Percentiles rank a stretch among this genome's conserved stretches.
These are phyloP conservation scores for Gopherus evgoodei DNA, from an alignment of 2,113 vertebrate species.

Conservation along the genomic window DNA sequence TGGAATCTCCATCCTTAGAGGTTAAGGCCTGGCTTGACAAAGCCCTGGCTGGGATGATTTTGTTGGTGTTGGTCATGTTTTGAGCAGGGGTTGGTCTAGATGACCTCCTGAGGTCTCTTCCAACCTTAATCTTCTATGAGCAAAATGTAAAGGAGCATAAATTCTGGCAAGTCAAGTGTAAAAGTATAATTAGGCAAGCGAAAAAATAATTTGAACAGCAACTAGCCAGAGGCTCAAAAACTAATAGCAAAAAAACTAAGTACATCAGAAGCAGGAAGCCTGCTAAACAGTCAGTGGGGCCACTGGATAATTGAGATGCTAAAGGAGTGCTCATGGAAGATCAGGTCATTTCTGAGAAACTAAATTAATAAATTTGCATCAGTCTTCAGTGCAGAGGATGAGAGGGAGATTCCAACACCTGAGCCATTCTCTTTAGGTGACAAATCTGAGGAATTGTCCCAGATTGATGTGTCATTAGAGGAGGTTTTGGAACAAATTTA, in stretches of 20 bases:
- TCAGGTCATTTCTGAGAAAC: background rate
- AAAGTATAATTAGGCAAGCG: background rate
- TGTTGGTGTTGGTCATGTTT: too few species aligned
- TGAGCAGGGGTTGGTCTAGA: too few species aligned
- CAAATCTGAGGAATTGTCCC: too few species aligned
- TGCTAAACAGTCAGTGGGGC: background rate
- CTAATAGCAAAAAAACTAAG: background rate
- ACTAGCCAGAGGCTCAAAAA: background rate
- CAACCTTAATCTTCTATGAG: too few species aligned
- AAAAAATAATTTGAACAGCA: too few species aligned
- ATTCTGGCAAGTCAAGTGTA: background rate
- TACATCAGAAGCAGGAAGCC: background rate
- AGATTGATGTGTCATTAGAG: too few species aligned
- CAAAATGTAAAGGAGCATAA: background rate
- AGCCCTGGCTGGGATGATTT: too few species aligned
- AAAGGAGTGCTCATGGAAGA: background rate
- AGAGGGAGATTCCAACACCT: background rate
- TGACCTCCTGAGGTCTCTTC: too few species aligned
- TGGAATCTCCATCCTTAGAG: too few species aligned
- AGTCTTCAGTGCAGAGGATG: background rate
- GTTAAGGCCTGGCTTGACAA: too few species aligned
- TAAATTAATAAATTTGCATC: background rate
- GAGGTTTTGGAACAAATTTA: too few species aligned
- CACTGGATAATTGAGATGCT: background rate
- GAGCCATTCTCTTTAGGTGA: too few species aligned